phyloP scores from a whole-genome alignment of 92 coral and sea anemone species.

The Micromussa lordhowensis region DNA sequence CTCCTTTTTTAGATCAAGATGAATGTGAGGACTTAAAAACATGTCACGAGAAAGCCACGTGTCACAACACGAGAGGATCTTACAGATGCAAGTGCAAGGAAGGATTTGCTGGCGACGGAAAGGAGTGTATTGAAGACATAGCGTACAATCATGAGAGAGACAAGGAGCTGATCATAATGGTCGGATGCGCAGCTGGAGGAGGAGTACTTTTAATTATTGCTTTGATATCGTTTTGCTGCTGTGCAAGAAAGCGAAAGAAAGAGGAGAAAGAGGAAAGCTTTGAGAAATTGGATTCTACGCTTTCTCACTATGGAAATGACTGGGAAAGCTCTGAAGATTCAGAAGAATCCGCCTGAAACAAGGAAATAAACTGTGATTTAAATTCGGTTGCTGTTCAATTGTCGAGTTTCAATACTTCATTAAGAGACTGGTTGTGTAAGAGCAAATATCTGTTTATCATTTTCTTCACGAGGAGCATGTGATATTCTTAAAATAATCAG shows the following conservation, averaged over 20 bases:
- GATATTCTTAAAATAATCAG: no score
- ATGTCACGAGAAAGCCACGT: slow-evolving; percentile 57
- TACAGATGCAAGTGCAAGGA: slow-evolving; percentile 51
- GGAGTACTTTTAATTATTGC: slow-evolving; percentile 38
- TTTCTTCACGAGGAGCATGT: neutral
- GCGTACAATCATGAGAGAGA: slow-evolving; percentile 46
- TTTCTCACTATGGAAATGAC: neutral
- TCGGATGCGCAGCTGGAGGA: slow-evolving; percentile 52
- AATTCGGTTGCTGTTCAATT: neutral
- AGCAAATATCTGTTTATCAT: neutral
- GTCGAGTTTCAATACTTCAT: neutral
- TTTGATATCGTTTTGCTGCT: slow-evolving; percentile 27
- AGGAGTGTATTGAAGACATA: slow-evolving; percentile 44
- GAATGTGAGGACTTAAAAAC: slow-evolving; percentile 40
- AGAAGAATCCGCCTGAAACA: neutral
- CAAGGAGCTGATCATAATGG: slow-evolving; percentile 15
- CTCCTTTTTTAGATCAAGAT: slow-evolving; percentile 42
- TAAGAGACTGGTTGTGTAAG: neutral
- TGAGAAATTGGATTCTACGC: neutral
- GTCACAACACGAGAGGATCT: slow-evolving; percentile 57
- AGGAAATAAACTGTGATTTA: neutral
- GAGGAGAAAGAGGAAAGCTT: neutral
- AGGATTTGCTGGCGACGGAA: slow-evolving; percentile 73
- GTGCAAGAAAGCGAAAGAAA: slow-evolving; percentile 26
- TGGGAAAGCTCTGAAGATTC: slow-evolving; percentile 45